These are phyloP conservation scores for Eumeta japonica DNA, from an alignment of 1,140 invertebrate genomes.

Conservation along the genomic window DNA sequence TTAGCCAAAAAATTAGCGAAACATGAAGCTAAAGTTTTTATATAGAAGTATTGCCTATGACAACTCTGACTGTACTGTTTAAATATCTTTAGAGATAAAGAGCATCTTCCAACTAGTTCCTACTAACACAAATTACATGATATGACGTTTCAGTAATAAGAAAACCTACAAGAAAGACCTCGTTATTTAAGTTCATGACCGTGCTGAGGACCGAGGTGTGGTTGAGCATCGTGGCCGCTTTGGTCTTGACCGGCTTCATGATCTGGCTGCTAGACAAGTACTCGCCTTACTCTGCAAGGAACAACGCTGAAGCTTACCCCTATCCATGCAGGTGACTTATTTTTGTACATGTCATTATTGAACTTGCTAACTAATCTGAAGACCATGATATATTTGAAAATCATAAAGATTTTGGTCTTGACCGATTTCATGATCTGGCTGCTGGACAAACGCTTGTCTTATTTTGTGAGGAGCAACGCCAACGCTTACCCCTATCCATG, in stretches of 20 bases:
- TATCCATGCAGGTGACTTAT: constrained; percentile 73
- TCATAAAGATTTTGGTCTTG: constrained; percentile 78
- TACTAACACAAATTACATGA: no score
- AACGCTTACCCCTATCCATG: constrained; percentile 78
- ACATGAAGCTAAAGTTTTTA: no score
- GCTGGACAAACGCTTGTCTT: constrained; percentile 85
- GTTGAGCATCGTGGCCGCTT: constrained; percentile 81
- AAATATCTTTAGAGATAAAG: no score
- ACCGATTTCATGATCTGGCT: constrained; percentile 87
- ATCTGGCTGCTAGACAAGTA: constrained; percentile 87
- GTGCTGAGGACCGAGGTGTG: constrained; percentile 84
- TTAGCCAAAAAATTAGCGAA: no score
- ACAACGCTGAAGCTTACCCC: constrained; percentile 78
- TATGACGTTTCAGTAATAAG: constrained; percentile 67
- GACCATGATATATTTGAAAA: constrained; percentile 85
- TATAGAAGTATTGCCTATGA: no score
- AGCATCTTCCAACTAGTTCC: no score
- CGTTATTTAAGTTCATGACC: constrained; percentile 91
- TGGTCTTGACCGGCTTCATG: constrained; percentile 81
- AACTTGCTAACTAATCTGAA: constrained; percentile 90
- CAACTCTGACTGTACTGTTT: no score
- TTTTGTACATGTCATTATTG: constrained; percentile 76
- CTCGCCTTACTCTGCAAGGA: constrained; percentile 83
- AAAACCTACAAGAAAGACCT: constrained; percentile 78
- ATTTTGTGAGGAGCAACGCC: constrained; percentile 82